Base-by-base conservation (phyloP, 1,140 invertebrate genomes). In the Heliconius himera region DNA sequence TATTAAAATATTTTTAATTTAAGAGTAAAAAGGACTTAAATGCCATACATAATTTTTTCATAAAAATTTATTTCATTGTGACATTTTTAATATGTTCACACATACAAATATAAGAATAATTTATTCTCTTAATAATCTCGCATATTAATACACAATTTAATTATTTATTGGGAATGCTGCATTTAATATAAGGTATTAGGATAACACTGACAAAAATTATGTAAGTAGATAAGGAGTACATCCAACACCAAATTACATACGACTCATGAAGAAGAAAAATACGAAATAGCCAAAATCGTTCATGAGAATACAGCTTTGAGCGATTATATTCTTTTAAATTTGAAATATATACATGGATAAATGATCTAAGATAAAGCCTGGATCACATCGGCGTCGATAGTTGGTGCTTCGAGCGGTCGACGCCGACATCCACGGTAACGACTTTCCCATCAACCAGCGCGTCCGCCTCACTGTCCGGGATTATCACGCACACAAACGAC, bases 401-500 rank as follows among this genome's bases (percentile, higher is more conserved):
- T 81, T 95, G 94, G 81, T 95, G 93, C 74, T 88, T 88, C 16
- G 93, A 93, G 18, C 91, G 86, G 81, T 94, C 92, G 70, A 94
- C 80, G 33, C 94, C 94, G 11, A 95, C 94, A 66, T 95, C 94
- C 38, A 94, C 88, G 6, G 92, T 94, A 46, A 90, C 83, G 2
- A 91, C 89, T 80, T 91, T 93, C 11, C 93, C 93, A 73, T 91
- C 91, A 5, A 93, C 91, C 3, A 91, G 91, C 70, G 92, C 89
- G 80, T 95, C 95, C 78, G 87, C 87, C 26, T 95, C 94, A 85
- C 89, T 95, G 84, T 98, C 97, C 16, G 98, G 97, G 97, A 99
- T 98, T 54, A 99, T 98, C 71, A 99, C 97, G 93, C 98, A 99
- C 95, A 98, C 97, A 90, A 99, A 99, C 75, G 96, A 97, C 90